Evolutionary conservation across 2,113 vertebrate genomes (phyloP), one percentile per base, ranked within the genome.

Genomic region (Scomber japonicus): DNA sequence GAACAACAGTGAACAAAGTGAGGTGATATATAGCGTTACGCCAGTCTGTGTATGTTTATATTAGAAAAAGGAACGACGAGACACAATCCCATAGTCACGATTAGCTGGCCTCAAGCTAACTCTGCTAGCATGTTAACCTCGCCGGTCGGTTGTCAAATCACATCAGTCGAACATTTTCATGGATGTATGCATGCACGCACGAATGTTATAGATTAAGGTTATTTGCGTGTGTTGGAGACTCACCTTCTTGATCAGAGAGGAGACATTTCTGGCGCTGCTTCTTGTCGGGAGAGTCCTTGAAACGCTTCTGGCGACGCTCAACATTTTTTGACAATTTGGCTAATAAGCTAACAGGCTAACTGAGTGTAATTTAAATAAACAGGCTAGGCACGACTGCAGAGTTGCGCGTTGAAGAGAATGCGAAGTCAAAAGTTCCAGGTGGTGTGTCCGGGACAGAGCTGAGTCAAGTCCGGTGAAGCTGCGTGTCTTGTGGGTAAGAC

Each of bases 191-290:
- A 27, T 27, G 24, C 24, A 51, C 2, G 2, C 0, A 13, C 10
- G 16, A 51, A 2, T 40, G 35, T 40, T 5, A 46, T 27, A 3
- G 24, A 0, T 49, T 45, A 12, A 13, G 12, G 8, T 48, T 2
- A 48, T 50, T 14, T 48, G 6, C 4, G 24, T 13, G 69, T 31
- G 3, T 65, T 2, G 31, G 1, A 10, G 12, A 30, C 80, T 83
- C 16, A 94, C 94, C 94, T 95, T 94, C 53, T 90, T 92, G 0
- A 94, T 16, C 7, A 93, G 13, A 0, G 87, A 92, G 0, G 94
- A 93, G 55, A 90, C 87, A 8, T 65, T 85, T 24, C 85, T 56
- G 10, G 81, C 46, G 40, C 56, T 54, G 53, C 2, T 89, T 46
- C 63, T 77, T 7, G 89, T 62, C 1, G 88, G 82, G 13, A 94